Evolutionary conservation across 1,140 invertebrate genomes (phyloP).

Genomic region (Acromyrmex echinatior): DNA sequence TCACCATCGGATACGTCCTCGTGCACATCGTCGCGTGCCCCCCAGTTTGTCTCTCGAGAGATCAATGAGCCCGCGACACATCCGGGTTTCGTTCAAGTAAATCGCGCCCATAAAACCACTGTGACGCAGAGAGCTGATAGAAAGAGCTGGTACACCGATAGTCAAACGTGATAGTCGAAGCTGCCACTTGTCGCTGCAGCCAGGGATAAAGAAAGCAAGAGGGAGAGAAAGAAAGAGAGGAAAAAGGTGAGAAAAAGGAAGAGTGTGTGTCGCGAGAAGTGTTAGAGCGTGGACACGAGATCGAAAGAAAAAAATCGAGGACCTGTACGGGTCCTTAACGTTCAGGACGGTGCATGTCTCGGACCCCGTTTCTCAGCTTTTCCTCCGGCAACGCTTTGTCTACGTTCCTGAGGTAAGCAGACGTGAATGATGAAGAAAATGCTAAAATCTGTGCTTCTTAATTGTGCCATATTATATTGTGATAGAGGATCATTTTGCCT

Average conservation of each 20-base stretch:
- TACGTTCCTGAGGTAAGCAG: conserved; percentile 76
- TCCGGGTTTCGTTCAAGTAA: conserved; percentile 30
- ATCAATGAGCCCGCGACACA: conserved; percentile 68
- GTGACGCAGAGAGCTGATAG: conserved; percentile 16
- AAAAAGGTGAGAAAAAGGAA: neutral
- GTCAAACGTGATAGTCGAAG: conserved; percentile 29
- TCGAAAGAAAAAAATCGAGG: conserved; percentile 57
- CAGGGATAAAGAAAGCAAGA: neutral
- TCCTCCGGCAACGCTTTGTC: conserved; percentile 74
- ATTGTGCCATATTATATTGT: neutral
- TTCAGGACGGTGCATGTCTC: conserved; percentile 76
- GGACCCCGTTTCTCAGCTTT: conserved; percentile 66
- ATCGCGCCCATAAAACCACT: conserved; percentile 1
- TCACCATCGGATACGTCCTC: conserved; percentile 60
- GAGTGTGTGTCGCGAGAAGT: conserved; percentile 46
- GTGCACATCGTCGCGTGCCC: conserved; percentile 72
- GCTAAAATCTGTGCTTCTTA: neutral
- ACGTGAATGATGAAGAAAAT: neutral
- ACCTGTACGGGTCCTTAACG: conserved; percentile 74
- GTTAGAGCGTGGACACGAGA: conserved; percentile 45
- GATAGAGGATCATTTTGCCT: neutral
- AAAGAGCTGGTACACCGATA: conserved; percentile 23
- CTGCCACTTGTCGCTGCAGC: conserved; percentile 54
- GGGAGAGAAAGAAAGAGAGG: neutral
- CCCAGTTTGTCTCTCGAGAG: conserved; percentile 58